phyloP scores from a whole-genome alignment of 1,140 invertebrate species.

The Drosophila novamexicana region DNA sequence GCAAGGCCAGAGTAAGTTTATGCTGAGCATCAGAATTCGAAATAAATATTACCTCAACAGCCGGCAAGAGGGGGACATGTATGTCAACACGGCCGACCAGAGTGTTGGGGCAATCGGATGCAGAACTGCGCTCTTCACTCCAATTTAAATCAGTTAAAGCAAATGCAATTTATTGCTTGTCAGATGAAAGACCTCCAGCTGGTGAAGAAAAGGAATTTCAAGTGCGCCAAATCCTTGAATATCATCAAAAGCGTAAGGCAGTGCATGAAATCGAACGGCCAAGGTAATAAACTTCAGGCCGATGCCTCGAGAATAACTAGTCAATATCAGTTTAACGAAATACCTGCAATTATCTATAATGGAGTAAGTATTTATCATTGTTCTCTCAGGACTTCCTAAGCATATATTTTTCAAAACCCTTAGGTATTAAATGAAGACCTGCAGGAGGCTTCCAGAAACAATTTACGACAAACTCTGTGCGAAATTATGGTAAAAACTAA shows the following conservation, averaged over 20 bases:
- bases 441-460: neutral
- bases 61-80: neutral
- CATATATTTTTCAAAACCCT: neutral
- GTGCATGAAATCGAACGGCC: neutral
- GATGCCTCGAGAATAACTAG: conserved; percentile 3
- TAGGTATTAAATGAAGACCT: conserved; percentile 17
- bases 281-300: neutral
- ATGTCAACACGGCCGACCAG: conserved; percentile 19
- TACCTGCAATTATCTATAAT: conserved; percentile 36
- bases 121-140: conserved; percentile 27
- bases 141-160: conserved; percentile 9
- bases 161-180: conserved; percentile 21
- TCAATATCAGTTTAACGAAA: conserved; percentile 9
- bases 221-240: conserved; percentile 7
- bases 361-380: conserved; percentile 2
- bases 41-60: neutral
- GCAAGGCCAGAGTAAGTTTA: conserved; percentile 22
- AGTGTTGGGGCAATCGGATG: conserved; percentile 31
- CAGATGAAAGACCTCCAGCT: conserved; percentile 4
- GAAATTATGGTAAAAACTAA: conserved; percentile 7
- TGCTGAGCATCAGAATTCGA: too few species aligned
- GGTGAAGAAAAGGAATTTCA: neutral
- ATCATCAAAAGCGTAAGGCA: neutral
- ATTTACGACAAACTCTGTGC: conserved; percentile 11
- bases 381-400: too few species aligned